These are phyloP conservation scores for Rhinolophus ferrumequinum DNA, from an alignment of 2,113 vertebrate genomes.

Conservation along the genomic window DNA sequence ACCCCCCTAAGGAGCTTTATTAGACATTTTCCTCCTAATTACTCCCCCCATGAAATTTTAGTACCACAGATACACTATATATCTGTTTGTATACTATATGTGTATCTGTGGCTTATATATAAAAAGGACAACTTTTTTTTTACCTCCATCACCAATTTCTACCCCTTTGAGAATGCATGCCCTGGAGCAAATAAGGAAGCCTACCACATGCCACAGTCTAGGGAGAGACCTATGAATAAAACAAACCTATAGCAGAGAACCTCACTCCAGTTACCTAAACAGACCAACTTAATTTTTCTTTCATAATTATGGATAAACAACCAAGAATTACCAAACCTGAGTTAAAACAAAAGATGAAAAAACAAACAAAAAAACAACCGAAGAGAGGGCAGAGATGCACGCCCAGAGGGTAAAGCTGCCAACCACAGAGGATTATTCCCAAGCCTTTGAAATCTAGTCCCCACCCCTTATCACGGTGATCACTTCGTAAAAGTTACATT, in stretches of 20 bases:
- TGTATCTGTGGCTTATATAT: not conserved
- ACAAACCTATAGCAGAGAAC: constrained; percentile 37
- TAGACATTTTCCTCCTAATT: not conserved
- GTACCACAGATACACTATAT: not conserved
- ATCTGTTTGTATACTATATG: not conserved
- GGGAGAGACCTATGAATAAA: constrained; percentile 13
- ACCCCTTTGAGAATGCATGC: not conserved
- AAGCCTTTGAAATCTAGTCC: not conserved
- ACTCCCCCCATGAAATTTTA: not conserved
- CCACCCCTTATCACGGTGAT: not conserved
- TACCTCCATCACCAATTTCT: not conserved
- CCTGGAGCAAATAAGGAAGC: not conserved
- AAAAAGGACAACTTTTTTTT: not conserved
- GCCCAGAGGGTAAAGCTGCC: not conserved
- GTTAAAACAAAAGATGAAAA: constrained; percentile 1
- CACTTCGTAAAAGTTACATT: not conserved
- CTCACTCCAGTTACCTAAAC: not conserved
- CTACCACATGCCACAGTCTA: not conserved
- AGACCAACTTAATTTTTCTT: constrained; percentile 29
- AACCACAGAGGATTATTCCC: constrained; percentile 9
- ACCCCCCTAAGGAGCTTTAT: not conserved
- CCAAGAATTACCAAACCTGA: not conserved
- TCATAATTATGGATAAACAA: not conserved
- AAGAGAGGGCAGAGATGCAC: not conserved
- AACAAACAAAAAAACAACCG: not conserved